These are phyloP conservation scores for Aplocera efformata DNA, from an alignment of 2,888 invertebrate species.

Conservation along the genomic window DNA sequence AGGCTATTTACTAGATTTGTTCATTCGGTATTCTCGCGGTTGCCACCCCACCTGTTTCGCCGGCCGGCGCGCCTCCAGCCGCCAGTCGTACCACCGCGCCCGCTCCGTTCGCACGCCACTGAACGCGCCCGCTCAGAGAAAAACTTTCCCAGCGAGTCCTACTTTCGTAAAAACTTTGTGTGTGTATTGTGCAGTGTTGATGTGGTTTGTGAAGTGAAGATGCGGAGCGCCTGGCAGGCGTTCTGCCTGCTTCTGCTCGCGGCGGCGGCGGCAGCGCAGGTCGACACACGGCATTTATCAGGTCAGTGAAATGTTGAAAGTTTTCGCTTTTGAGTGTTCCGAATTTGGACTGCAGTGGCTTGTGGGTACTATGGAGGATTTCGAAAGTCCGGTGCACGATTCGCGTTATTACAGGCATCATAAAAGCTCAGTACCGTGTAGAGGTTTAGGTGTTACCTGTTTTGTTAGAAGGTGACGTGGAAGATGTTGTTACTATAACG, in stretches of 20 bases:
- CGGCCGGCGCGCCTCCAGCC: slow-evolving; percentile 36
- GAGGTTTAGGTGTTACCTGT: too few species aligned
- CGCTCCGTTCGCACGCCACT: too few species aligned
- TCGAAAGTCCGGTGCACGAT: slow-evolving; percentile 7
- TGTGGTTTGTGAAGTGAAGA: slow-evolving; percentile 64
- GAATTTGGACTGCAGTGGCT: slow-evolving; percentile 9
- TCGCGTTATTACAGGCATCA: not conserved
- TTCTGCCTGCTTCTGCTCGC: slow-evolving; percentile 65
- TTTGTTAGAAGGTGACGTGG: too few species aligned
- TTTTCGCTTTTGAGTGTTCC: slow-evolving; percentile 18
- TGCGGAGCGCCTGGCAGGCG: slow-evolving; percentile 74
- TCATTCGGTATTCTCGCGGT: slow-evolving; percentile 29
- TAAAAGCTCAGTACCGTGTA: too few species aligned
- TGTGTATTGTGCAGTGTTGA: slow-evolving; percentile 64
- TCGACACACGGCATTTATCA: slow-evolving; percentile 72
- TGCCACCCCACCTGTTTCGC: slow-evolving; percentile 50
- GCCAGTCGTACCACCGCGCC: slow-evolving; percentile 26
- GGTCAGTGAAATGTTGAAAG: slow-evolving; percentile 41
- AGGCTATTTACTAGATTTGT: slow-evolving; percentile 4
- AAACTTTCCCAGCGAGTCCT: slow-evolving; percentile 61
- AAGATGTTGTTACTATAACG: too few species aligned
- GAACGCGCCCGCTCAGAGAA: slow-evolving; percentile 48
- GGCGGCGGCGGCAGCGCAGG: slow-evolving; percentile 57
- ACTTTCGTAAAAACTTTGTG: slow-evolving; percentile 31
- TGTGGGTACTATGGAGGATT: slow-evolving; percentile 5